Evolutionary conservation across 1,140 invertebrate genomes (phyloP).

Genomic region (Halesus radiatus): DNA sequence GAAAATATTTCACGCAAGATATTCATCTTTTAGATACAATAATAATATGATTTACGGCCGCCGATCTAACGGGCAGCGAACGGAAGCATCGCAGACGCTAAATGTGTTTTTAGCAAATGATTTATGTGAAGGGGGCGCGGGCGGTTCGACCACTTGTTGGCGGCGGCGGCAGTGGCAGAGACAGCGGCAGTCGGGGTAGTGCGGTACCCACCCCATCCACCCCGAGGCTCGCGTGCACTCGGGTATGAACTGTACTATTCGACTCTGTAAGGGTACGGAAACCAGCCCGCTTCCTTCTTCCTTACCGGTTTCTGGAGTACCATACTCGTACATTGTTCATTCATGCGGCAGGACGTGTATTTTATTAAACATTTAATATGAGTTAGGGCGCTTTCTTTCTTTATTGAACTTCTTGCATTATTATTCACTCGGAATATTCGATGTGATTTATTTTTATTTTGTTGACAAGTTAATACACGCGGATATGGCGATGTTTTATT

Average conservation of each 20-base stretch:
- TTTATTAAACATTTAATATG: too few species aligned
- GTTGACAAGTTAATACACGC: too few species aligned
- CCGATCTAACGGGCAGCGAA: constrained; percentile 43
- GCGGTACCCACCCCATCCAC: neutral
- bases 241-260: constrained; percentile 48
- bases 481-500: too few species aligned
- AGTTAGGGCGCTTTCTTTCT: too few species aligned
- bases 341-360: neutral
- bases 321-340: neutral
- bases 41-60: constrained; percentile 43
- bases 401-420: too few species aligned
- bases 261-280: constrained; percentile 25
- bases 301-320: constrained; percentile 6
- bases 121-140: constrained; percentile 45
- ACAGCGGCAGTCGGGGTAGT: too few species aligned
- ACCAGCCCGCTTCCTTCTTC: constrained; percentile 1
- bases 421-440: too few species aligned
- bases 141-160: constrained; percentile 53
- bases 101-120: constrained; percentile 57
- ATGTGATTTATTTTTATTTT: too few species aligned
- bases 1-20: constrained; percentile 2
- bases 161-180: neutral
- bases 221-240: constrained; percentile 46
- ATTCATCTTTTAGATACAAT: constrained; percentile 25
- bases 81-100: constrained; percentile 54